Percentiles rank a stretch among this genome's conserved stretches.
Conservation (phyloP, 2,888 invertebrate genomes). For the Platycheirus albimanus region DNA sequence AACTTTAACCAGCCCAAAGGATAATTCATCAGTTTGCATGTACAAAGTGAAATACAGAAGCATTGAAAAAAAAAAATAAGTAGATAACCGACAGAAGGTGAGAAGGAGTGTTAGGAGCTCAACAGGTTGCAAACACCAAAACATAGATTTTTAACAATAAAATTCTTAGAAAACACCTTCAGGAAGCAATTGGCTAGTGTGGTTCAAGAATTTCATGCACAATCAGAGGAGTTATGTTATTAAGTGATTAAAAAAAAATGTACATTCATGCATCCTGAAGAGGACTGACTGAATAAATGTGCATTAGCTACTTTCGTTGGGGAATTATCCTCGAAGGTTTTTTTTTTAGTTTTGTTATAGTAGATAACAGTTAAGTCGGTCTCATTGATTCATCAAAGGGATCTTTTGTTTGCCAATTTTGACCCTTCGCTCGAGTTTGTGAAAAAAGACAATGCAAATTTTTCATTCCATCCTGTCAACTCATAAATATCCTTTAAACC, state of each 20-base stretch:
- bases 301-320: neutral
- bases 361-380: conserved; percentile 19
- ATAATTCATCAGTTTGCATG: conserved; percentile 23
- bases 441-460: conserved; percentile 8
- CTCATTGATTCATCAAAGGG: conserved; percentile 19
- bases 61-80: conserved; percentile 16
- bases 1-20: conserved; percentile 49
- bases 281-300: neutral
- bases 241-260: conserved; percentile 40
- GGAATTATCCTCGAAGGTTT: neutral
- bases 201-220: conserved; percentile 16
- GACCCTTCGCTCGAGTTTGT: conserved; percentile 3
- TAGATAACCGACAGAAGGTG: conserved; percentile 18
- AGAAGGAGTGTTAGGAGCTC: conserved; percentile 41
- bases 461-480: neutral
- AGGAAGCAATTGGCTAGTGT: conserved; percentile 36
- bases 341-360: neutral
- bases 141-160: conserved; percentile 42
- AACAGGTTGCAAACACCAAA: conserved; percentile 64
- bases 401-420: conserved; percentile 16
- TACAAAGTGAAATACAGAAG: neutral
- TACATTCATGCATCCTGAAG: conserved; percentile 21
- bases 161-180: conserved; percentile 27
- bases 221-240: conserved; percentile 56
- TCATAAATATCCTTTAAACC: neutral